Evolutionary conservation across 2,888 invertebrate species (phyloP), one percentile per base, ranked within the genome.

Genomic region (Hydraecia micacea): DNA sequence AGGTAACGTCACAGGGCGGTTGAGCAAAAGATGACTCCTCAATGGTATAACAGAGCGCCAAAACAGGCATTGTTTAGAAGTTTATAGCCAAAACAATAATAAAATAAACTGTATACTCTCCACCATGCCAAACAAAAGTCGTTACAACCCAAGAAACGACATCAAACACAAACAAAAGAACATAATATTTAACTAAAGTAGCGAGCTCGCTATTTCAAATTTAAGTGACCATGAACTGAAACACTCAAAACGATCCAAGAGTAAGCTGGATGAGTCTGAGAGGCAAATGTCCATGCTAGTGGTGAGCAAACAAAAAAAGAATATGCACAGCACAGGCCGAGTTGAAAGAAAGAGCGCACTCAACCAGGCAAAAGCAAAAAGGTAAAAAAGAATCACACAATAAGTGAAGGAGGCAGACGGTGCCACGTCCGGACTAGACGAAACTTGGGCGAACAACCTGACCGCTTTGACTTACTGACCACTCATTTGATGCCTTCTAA

Each of bases 241-340:
- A 89, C 89, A 88, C 90, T 91, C 87, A 83, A 88, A 90, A 86
- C 87, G 86, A 85, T 88, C 84, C 85, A 88, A 90, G 88, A 90
- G 86, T 89, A 86, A 89, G 88, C 89, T 91, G 91, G 91, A 90
- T 91, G 91, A 92, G 91, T 91, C 92, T 91, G 91, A 91, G 90
- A 93, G 91, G 93, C 93, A 94, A 95, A 94, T 94, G 93, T 94
- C 93, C 92, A 92, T 89, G 92, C 91, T 93, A 93, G 93, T 93
- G 91, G 92, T 84, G 87, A 92, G 88, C 90, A 92, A 94, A 94
- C 92, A 93, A 94, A 94, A 95, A 94, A 93, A 93, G 67, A 94
- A 94, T 80, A 92, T 91, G 90, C 91, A 90, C 90, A 90, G 90
- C 91, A 90, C 90, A 90, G 90, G 90, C 90, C 90, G 88, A 91